Evolutionary conservation across 2,888 invertebrate genomes (phyloP), one percentile per base, ranked within the genome.

Genomic region (Phaonia tiefii): DNA sequence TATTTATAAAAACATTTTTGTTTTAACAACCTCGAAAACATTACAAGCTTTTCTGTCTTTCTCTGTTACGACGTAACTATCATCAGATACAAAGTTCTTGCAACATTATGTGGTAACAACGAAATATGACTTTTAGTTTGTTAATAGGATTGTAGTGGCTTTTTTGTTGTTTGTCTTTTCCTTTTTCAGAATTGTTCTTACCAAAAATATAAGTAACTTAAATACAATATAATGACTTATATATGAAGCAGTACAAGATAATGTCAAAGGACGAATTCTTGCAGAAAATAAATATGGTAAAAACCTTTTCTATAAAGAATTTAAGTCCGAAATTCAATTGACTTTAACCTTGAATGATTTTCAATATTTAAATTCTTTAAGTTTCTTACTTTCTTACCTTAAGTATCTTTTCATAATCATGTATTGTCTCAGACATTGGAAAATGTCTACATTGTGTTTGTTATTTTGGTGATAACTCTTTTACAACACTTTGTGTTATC

Each of bases 1-100:
- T 69, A 69, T 69, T 69, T 69, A 69, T 69, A 13, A 67, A n/a
- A 69, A 69, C 13, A 69, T 54, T 67, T 67, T 31, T 67, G 67
- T 67, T 3, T 31, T 31, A 31, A 8, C 31, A 31, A 31, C 31
- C n/a, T 20, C 2, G 26, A 54, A 54, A 31, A 31, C 31, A 31
- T 31, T 8, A 31, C 31, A 31, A 31, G 8, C 31, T 31, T 20
- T 51, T 17, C 31, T 31, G 8, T 31, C 4, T 31, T 31, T 5
- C 31, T 31, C 31, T 31, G 4, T 31, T 31, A 31, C 31, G 31
- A n/a, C n/a, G n/a, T n/a, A n/a, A n/a, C n/a, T n/a, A n/a, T n/a
- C n/a, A n/a, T n/a, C n/a, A n/a, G n/a, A n/a, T n/a, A n/a, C n/a
- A n/a, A n/a, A n/a, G n/a, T n/a, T n/a, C n/a, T n/a, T n/a, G n/a